Conservation (phyloP, 2,113 vertebrate genomes). For the Mellivora capensis region DNA sequence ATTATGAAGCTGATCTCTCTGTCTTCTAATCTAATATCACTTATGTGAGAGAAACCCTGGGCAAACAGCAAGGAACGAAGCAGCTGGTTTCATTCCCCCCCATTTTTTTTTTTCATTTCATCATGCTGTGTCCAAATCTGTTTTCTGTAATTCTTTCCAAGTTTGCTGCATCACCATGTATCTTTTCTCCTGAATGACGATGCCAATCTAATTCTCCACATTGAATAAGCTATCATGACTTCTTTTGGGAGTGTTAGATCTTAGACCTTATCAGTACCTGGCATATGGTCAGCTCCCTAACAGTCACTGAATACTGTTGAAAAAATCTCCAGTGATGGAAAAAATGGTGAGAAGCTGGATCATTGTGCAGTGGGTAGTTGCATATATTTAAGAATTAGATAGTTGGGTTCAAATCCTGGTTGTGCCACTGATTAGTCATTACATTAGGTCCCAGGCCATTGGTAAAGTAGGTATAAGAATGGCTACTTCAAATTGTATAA, state of each 20-base stretch:
- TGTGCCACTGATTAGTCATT: background rate
- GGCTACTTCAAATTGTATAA: background rate
- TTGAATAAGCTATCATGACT: background rate
- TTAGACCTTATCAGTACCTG: background rate
- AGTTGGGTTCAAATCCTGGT: background rate
- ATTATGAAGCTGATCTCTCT: background rate
- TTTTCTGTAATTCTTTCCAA: background rate
- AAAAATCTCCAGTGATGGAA: background rate
- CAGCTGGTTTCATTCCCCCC: background rate
- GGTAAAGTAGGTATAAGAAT: background rate
- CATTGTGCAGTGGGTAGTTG: fast-evolving
- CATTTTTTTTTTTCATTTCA: background rate
- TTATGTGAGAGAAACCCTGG: background rate
- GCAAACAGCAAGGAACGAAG: background rate
- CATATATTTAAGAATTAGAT: background rate
- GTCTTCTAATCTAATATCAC: background rate
- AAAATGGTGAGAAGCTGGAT: background rate
- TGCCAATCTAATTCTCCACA: background rate
- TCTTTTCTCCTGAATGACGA: background rate
- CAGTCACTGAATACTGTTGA: background rate
- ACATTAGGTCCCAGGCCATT: background rate
- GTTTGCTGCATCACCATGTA: background rate
- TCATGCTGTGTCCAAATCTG: background rate
- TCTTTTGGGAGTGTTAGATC: background rate
- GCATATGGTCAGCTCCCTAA: background rate